Base-by-base conservation (phyloP, 2,888 invertebrate genomes). In the Leptinotarsa juncta region DNA sequence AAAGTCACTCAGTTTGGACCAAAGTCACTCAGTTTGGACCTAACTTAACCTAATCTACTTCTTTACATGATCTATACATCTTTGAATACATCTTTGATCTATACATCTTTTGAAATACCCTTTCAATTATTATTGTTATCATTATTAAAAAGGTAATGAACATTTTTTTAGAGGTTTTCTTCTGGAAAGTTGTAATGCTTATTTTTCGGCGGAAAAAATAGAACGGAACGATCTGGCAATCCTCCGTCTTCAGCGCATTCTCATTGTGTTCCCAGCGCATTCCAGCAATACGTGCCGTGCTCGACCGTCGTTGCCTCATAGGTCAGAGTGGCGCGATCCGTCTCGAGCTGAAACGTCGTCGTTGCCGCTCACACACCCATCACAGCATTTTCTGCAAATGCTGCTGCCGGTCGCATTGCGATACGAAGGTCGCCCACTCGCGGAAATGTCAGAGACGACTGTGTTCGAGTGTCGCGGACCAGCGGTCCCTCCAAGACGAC, bases 371-470 rank as follows among this genome's bases (percentile, higher is more conserved):
- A 16, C 62, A 62, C 62, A 62, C 42, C 62, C 62, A 62, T 62
- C 42, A 62, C 10, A 51, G 51, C n/a, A 26, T 16, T 62, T 32
- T 62, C 32, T 62, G 42, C 62, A n/a, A 62, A 62, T 62, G 32
- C 32, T 42, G 62, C 62, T 14, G 12, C 23, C n/a, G n/a, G 16
- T 51, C 51, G 32, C 7, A 32, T 32, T 62, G 23, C 62, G 62
- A 62, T 26, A 79, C 77, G 81, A 82, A 82, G 82, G 82, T 82
- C 81, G 80, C 81, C 81, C 81, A 81, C 81, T 79, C 79, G 77
- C 78, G 81, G 78, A 82, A 82, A 82, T 82, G 82, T 82, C 81
- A 75, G 66, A 42, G 74, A 70, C 42, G 32, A 62, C 32, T 62
- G 62, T 62, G 16, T 62, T 32, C 32, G 42, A 32, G 62, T 62